Evolutionary conservation across 2,888 invertebrate genomes (phyloP).

Genomic region (Koerneria pararmatus): DNA sequence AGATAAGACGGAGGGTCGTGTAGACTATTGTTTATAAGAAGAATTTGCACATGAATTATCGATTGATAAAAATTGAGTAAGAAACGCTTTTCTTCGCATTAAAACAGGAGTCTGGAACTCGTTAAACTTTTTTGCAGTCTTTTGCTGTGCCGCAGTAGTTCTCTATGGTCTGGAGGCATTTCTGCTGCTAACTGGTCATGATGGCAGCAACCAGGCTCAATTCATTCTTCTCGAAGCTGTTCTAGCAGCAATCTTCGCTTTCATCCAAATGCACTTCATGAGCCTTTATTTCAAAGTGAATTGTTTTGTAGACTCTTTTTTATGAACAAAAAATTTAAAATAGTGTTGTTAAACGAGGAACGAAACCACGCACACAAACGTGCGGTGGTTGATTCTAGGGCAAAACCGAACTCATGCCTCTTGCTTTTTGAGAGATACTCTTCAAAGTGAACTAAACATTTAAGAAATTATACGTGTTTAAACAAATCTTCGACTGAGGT

Average conservation of each 20-base stretch:
- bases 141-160: conserved; percentile 14
- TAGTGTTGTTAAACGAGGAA: too few species aligned
- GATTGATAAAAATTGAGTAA: too few species aligned
- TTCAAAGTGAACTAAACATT: too few species aligned
- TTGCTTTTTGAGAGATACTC: too few species aligned
- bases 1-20: not conserved
- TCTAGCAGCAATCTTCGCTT: conserved; percentile 12
- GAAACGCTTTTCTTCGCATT: too few species aligned
- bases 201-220: not conserved
- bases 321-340: not conserved
- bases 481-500: too few species aligned
- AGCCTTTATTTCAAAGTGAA: conserved; percentile 19
- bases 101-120: too few species aligned
- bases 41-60: too few species aligned
- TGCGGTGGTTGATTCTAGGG: too few species aligned
- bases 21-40: not conserved
- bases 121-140: conserved; percentile 12
- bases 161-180: conserved; percentile 15
- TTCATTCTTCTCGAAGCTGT: not conserved
- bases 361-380: too few species aligned
- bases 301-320: not conserved
- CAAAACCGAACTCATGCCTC: too few species aligned
- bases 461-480: too few species aligned
- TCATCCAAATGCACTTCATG: conserved; percentile 19
- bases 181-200: not conserved